A percentile compares a stretch with the other conserved stretches of the same genome.
Evolutionary conservation across 2,113 vertebrate species (phyloP).

Genomic region (Callospermophilus lateralis): DNA sequence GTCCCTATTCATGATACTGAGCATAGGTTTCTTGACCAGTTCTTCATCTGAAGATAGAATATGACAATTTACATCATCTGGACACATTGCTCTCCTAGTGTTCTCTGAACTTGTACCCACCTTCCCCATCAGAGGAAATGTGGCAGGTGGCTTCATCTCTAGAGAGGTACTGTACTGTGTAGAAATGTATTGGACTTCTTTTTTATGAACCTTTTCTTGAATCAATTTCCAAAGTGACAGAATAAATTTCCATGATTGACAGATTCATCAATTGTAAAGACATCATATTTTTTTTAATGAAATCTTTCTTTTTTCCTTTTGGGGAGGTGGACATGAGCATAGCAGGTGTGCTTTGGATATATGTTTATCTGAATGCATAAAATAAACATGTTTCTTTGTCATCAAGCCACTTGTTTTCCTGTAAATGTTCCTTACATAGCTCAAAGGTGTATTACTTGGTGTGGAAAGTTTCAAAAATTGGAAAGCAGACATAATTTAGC

Average conservation of each 20-base stretch:
- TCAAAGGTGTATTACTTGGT: neutral
- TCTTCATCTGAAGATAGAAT: slow-evolving; percentile 61
- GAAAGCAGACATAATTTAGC: no score
- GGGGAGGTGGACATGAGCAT: neutral
- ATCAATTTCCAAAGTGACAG: slow-evolving; percentile 47
- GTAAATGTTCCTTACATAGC: neutral
- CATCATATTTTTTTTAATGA: neutral
- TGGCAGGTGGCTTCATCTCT: slow-evolving; percentile 57
- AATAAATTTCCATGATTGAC: neutral
- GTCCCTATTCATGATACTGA: slow-evolving; percentile 75
- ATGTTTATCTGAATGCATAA: neutral
- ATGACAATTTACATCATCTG: slow-evolving; percentile 65
- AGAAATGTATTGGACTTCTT: slow-evolving; percentile 50
- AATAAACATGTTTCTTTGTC: neutral
- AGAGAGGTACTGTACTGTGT: neutral
- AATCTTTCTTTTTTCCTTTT: neutral
- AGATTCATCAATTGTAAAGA: neutral
- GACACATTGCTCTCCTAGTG: slow-evolving; percentile 68
- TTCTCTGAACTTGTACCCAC: slow-evolving; percentile 35
- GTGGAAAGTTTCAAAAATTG: neutral
- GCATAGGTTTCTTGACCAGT: slow-evolving; percentile 75
- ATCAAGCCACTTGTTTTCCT: neutral
- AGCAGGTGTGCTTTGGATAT: neutral
- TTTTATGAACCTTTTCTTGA: slow-evolving; percentile 48
- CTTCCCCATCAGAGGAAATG: slow-evolving; percentile 60